Evolutionary conservation across 2,797 vertebrate genomes (phyloP).

Genomic region (Sebastes kiyomatsui): DNA sequence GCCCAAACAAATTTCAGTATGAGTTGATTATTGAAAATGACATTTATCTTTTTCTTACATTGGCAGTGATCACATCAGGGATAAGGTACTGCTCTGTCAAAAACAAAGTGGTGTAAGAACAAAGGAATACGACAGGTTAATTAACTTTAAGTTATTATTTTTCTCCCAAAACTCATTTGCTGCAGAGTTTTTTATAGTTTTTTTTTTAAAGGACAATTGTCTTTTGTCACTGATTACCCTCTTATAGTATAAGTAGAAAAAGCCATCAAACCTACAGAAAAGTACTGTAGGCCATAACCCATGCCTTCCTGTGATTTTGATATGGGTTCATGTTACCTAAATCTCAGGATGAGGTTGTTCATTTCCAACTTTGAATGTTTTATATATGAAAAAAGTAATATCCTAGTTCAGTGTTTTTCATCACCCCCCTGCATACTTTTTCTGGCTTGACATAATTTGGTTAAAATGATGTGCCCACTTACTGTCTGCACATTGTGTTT

Average conservation of each 20-base stretch:
- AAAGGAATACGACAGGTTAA: too few relatives aligned
- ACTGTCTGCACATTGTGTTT: slow-evolving; percentile 7
- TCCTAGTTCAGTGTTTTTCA: neutral
- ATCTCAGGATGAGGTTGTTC: neutral
- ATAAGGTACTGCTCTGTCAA: neutral
- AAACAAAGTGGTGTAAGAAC: neutral
- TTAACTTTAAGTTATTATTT: too few relatives aligned
- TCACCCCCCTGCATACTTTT: neutral
- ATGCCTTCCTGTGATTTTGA: neutral
- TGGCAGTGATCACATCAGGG: neutral
- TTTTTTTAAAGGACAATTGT: neutral
- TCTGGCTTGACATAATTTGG: neutral
- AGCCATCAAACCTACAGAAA: too few relatives aligned
- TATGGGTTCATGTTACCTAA: neutral
- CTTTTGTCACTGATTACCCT: neutral
- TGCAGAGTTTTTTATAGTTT: neutral
- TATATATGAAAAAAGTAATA: neutral
- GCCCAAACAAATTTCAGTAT: neutral
- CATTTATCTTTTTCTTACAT: neutral
- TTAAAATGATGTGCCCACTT: slow-evolving; percentile 19
- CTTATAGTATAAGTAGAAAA: neutral
- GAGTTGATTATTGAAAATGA: neutral
- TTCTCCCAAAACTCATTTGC: fast-evolving
- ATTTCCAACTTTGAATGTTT: neutral
- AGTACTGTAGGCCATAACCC: neutral